These are phyloP conservation scores for Gymnorhina tibicen DNA, from an alignment of 2,113 vertebrate species.

Conservation along the genomic window DNA sequence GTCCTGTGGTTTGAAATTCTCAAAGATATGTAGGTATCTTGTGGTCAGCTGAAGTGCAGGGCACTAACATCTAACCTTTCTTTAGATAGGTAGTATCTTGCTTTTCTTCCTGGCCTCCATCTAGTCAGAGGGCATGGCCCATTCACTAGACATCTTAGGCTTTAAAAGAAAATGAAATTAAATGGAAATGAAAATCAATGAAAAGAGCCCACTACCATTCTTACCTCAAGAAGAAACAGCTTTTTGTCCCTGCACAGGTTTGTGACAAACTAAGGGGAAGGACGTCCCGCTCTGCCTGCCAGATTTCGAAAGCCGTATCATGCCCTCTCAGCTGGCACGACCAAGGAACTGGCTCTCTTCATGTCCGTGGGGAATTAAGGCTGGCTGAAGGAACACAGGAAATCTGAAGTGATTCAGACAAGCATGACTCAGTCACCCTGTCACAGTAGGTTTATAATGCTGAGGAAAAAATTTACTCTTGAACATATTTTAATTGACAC, in stretches of 20 bases:
- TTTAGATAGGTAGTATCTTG: neutral
- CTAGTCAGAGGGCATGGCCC: neutral
- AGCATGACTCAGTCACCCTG: constrained; percentile 34
- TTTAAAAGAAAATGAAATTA: neutral
- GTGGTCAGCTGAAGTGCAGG: neutral
- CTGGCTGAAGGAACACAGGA: neutral
- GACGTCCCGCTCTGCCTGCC: neutral
- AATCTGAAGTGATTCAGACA: constrained; percentile 30
- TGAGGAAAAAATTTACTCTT: constrained; percentile 35
- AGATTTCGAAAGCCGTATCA: neutral
- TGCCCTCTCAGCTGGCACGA: neutral
- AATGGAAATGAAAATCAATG: neutral
- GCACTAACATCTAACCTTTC: neutral
- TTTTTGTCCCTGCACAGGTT: neutral
- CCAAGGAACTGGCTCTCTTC: neutral
- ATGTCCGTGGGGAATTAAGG: neutral
- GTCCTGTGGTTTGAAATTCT: neutral
- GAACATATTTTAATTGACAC: constrained; percentile 60
- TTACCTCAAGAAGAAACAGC: neutral
- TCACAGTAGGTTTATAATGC: constrained; percentile 24
- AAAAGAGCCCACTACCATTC: neutral
- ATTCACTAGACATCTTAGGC: neutral
- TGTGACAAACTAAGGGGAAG: constrained; percentile 2
- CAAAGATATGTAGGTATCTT: neutral
- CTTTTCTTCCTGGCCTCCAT: neutral